phyloP scores from a whole-genome alignment of 2,113 vertebrate genomes.

The Chloropsis hardwickii region DNA sequence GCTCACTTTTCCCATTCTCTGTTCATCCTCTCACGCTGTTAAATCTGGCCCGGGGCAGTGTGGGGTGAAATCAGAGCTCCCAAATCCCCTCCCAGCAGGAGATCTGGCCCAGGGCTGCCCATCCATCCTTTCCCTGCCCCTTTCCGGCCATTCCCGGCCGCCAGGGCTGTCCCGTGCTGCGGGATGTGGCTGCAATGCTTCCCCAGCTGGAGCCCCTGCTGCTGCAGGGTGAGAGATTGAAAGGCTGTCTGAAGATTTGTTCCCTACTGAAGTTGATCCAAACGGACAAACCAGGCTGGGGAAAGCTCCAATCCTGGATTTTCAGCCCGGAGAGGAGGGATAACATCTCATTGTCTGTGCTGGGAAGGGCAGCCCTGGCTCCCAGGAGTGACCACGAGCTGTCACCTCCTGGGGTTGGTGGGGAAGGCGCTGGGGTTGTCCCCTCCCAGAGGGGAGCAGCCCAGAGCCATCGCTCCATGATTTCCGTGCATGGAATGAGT shows the following conservation, averaged over 20 bases:
- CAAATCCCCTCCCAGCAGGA: rapidly evolving
- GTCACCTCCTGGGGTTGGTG: not conserved
- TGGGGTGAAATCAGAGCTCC: not conserved
- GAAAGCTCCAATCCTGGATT: not conserved
- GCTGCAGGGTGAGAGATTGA: not conserved
- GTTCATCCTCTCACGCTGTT: not conserved
- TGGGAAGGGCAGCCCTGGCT: not conserved
- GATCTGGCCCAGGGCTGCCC: not conserved
- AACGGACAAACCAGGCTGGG: not conserved
- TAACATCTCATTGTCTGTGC: not conserved
- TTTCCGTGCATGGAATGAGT: rapidly evolving
- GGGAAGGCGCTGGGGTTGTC: not conserved
- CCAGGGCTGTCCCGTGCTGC: not conserved
- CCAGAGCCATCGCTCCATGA: rapidly evolving
- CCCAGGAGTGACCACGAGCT: not conserved
- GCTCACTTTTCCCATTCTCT: not conserved
- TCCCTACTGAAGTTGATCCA: slow-evolving; percentile 1
- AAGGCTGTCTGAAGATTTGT: not conserved
- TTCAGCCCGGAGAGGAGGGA: not conserved
- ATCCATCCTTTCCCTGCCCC: not conserved
- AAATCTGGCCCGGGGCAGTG: not conserved
- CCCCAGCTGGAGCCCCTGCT: not conserved
- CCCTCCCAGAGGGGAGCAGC: rapidly evolving
- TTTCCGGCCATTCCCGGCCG: not conserved
- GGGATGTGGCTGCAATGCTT: not conserved